These are phyloP conservation scores for Heloderma charlesbogerti DNA, from an alignment of 2,113 vertebrate genomes.

Conservation along the genomic window DNA sequence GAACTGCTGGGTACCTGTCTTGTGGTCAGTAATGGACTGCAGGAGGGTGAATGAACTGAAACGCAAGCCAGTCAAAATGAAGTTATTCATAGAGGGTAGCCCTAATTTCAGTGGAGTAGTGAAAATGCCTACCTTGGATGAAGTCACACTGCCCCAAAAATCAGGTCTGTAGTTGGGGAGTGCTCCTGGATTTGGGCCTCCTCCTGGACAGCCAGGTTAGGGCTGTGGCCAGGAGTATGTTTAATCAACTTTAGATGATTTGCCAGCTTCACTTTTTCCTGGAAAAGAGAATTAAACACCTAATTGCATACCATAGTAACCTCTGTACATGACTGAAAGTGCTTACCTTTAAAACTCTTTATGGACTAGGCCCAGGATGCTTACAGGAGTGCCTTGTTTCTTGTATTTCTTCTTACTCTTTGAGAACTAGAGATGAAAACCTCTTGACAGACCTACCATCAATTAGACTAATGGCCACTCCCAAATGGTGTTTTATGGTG, in stretches of 20 bases:
- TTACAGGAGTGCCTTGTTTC: background rate
- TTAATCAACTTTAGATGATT: background rate
- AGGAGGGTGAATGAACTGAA: background rate
- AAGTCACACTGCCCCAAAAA: background rate
- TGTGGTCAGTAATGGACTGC: background rate
- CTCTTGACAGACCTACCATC: background rate
- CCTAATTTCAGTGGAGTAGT: background rate
- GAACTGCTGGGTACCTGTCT: background rate
- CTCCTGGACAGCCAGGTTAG: background rate
- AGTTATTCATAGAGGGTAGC: background rate
- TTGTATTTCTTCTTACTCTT: background rate
- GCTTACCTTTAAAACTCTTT: background rate
- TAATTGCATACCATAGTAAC: background rate
- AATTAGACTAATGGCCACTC: no score
- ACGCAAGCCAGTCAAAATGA: background rate
- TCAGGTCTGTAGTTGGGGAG: background rate
- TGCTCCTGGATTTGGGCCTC: background rate
- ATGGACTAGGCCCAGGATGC: background rate
- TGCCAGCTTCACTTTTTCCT: background rate
- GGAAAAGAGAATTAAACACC: background rate
- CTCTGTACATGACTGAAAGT: background rate
- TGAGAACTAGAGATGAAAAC: background rate
- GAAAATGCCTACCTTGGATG: background rate
- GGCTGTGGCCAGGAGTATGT: background rate
- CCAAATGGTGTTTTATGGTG: background rate